Evolutionary conservation across 2,113 vertebrate genomes (phyloP), one percentile per base, ranked within the genome.

Genomic region (Limanda limanda): DNA sequence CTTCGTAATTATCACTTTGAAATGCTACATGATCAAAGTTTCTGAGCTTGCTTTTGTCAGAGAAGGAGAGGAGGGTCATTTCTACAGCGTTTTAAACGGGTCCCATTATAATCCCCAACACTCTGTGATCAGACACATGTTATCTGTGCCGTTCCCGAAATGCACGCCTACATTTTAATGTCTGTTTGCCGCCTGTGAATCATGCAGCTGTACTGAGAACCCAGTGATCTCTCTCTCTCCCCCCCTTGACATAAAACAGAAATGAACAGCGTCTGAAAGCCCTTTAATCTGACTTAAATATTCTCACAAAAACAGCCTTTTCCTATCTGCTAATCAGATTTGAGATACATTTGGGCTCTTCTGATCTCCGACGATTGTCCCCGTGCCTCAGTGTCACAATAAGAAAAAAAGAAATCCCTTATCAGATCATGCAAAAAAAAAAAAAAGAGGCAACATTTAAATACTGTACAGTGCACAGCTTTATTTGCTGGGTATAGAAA

Each of bases 281-380:
- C 47, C 68, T 83, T 82, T 90, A 93, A 91, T 91, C 78, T 86
- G 71, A 74, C 82, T 92, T 68, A 69, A 83, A 82, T 63, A 71
- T 89, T 79, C 45, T 35, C 78, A 62, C 75, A 79, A 82, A 76
- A 81, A 65, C 57, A 69, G 35, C 11, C 12, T 15, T 70, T 69
- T 72, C 40, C 68, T 68, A 74, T 55, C 4, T 57, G 10, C 69
- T 85, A 76, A 79, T 85, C 69, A 83, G 67, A 78, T 86, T 86
- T 76, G 63, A 61, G 56, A 79, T 86, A 82, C 27, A 70, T 42
- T 80, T 74, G 61, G 18, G 31, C 72, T 72, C 37, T n/a, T 21
- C 60, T 82, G 69, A 75, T 82, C 75, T 72, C 62, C 77, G 77
- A 78, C 66, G 68, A 67, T 81, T 79, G 64, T 68, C 24, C 63